phyloP scores from a whole-genome alignment of 2,888 invertebrate genomes.

The Nycteola revayana region DNA sequence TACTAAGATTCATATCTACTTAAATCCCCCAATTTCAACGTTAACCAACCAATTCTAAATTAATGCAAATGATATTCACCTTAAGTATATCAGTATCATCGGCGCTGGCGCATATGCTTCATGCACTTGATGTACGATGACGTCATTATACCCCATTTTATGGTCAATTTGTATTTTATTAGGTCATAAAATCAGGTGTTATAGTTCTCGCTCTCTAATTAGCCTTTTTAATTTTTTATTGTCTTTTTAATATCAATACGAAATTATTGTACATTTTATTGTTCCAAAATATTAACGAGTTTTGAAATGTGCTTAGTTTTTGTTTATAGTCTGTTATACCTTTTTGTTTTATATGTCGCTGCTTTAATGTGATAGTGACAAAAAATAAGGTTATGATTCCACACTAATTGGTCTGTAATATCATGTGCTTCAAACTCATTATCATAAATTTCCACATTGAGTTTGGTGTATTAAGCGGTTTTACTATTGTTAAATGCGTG shows the following conservation, averaged over 20 bases:
- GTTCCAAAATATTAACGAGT: neutral
- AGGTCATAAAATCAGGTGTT: conserved; percentile 58
- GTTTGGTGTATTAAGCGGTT: no score
- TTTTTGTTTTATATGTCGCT: no score
- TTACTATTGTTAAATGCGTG: no score
- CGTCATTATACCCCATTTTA: conserved; percentile 35
- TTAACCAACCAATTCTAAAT: conserved; percentile 12
- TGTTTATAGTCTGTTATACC: no score
- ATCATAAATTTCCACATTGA: no score
- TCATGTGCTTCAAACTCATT: no score
- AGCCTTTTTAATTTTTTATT: conserved; percentile 18
- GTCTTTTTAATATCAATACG: conserved; percentile 10
- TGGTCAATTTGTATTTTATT: conserved; percentile 54
- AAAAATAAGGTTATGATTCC: no score
- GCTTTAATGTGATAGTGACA: no score
- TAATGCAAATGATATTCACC: conserved; percentile 53
- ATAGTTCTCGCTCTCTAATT: conserved; percentile 41
- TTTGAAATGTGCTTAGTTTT: no score
- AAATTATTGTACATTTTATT: conserved; percentile 17
- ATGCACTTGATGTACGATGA: conserved; percentile 41
- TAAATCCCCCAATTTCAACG: conserved; percentile 15
- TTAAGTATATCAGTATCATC: conserved; percentile 45
- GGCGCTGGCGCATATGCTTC: conserved; percentile 43
- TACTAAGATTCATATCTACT: neutral
- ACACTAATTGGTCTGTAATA: no score